A percentile compares a stretch with the other conserved stretches of the same genome.
phyloP scores from a whole-genome alignment of 2,888 invertebrate species.

The Euplagia quadripunctaria region DNA sequence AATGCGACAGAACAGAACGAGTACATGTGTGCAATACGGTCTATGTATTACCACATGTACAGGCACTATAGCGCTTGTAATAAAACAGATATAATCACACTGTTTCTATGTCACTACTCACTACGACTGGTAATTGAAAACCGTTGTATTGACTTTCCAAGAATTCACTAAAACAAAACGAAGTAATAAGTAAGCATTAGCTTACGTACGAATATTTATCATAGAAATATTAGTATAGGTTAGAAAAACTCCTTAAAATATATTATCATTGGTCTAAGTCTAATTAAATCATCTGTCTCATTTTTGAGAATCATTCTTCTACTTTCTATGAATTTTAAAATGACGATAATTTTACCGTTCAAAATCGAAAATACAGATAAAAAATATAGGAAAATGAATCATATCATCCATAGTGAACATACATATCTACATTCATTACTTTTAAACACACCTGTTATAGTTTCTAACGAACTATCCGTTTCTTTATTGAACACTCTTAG shows the following conservation, averaged over 20 bases:
- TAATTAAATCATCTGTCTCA: not conserved
- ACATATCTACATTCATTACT: not conserved
- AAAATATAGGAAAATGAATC: not conserved
- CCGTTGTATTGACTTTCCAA: constrained; percentile 9
- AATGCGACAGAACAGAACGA: constrained; percentile 56
- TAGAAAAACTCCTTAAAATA: not conserved
- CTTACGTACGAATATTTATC: not conserved
- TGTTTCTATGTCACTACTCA: constrained; percentile 12
- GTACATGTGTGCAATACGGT: constrained; percentile 12
- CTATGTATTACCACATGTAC: constrained; percentile 5
- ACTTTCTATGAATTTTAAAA: not conserved
- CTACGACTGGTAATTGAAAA: constrained; percentile 11
- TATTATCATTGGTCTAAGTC: not conserved
- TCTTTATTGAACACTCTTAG: constrained; percentile 18
- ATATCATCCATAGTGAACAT: not conserved
- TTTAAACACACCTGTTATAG: constrained; percentile 4
- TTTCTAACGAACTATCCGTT: not conserved
- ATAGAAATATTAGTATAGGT: constrained; percentile 2
- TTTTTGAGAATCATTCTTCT: not conserved
- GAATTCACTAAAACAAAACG: constrained; percentile 7
- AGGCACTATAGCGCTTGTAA: constrained; percentile 4
- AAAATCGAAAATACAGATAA: not conserved
- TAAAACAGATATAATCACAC: constrained; percentile 14
- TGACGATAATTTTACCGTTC: not conserved
- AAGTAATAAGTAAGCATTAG: not conserved